These are phyloP conservation scores for Karalla daura DNA, from an alignment of 2,797 vertebrate species.

Conservation along the genomic window DNA sequence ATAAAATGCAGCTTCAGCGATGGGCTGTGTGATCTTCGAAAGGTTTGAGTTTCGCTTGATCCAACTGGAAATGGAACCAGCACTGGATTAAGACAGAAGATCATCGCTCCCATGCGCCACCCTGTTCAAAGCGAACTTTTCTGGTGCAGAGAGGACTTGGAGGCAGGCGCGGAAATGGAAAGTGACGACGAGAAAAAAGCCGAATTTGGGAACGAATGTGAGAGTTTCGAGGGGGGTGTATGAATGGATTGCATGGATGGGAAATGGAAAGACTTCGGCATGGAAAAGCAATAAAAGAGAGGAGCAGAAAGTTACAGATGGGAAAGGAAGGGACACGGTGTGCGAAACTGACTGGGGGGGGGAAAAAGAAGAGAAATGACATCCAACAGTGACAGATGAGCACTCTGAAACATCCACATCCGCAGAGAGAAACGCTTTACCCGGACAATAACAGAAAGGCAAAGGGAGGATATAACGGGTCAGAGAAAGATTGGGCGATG, in stretches of 20 bases:
- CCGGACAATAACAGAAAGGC: constrained; percentile 17
- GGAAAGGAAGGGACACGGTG: constrained; percentile 6
- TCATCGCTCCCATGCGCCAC: background rate
- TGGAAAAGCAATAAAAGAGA: constrained; percentile 16
- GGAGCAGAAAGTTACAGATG: constrained; percentile 19
- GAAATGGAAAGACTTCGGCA: constrained; percentile 9
- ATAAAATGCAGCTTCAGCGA: background rate
- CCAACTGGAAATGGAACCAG: background rate
- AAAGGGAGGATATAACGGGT: background rate
- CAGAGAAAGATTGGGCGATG: background rate
- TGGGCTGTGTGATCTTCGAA: background rate
- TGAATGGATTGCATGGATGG: background rate
- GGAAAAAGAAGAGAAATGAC: background rate
- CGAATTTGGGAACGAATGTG: constrained; percentile 5
- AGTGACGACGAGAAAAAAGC: constrained; percentile 1
- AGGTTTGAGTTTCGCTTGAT: background rate
- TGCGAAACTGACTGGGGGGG: constrained; percentile 14
- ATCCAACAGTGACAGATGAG: constrained; percentile 32
- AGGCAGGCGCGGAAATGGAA: background rate
- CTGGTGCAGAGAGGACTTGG: background rate
- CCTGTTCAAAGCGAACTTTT: background rate
- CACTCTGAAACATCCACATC: constrained; percentile 4
- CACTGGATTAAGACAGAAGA: background rate
- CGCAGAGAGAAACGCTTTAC: constrained; percentile 20
- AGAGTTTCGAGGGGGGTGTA: background rate